Percentiles rank a stretch among this genome's conserved stretches.
Conservation (phyloP, 2,797 vertebrate genomes). For the Pyrocephalus nanus region DNA sequence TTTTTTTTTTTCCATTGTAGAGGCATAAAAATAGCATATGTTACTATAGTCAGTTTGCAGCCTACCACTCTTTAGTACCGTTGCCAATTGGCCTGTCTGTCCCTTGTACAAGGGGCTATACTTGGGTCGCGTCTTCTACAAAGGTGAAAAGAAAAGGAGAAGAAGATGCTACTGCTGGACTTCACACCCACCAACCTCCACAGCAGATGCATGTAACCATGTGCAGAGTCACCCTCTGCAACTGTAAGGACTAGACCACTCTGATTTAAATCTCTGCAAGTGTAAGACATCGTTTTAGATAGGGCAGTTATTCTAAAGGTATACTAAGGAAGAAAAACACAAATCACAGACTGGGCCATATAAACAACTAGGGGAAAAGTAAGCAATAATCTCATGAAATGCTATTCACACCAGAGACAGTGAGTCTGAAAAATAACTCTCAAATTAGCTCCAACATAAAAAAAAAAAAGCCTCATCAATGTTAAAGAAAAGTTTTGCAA, state of each 20-base stretch:
- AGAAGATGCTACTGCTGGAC: neutral
- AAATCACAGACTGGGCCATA: neutral
- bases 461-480: neutral
- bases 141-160: neutral
- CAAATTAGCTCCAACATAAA: neutral
- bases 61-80: neutral
- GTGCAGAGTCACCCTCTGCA: neutral
- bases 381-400: neutral
- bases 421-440: neutral
- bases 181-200: rapidly evolving
- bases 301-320: neutral
- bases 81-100: neutral
- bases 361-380: neutral
- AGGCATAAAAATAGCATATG: neutral
- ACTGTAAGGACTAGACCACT: neutral
- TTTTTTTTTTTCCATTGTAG: neutral
- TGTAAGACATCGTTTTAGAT: neutral
- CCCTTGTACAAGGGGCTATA: neutral
- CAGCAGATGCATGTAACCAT: rapidly evolving
- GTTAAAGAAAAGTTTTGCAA: neutral
- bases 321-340: neutral
- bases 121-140: neutral
- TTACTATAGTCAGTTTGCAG: neutral
- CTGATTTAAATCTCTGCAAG: neutral
- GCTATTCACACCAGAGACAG: neutral